phyloP scores from a whole-genome alignment of 2,113 vertebrate genomes.

The Ceyx cyanopectus region DNA sequence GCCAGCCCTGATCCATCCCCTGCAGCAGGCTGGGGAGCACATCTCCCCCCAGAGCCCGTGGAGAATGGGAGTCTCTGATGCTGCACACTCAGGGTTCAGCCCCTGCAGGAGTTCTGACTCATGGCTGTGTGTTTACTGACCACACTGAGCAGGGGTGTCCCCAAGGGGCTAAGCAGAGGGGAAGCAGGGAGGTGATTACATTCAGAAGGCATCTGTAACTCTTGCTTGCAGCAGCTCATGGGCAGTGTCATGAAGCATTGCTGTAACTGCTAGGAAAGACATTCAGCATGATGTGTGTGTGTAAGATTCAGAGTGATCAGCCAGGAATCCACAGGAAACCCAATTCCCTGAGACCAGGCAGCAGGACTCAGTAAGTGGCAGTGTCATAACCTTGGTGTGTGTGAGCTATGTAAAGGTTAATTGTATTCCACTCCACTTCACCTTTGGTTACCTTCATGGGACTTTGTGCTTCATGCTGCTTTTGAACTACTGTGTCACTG shows the following conservation, averaged over 20 bases:
- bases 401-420: conserved; percentile 32
- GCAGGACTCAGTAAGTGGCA: neutral
- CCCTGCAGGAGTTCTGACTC: neutral
- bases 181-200: neutral
- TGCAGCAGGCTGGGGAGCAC: neutral
- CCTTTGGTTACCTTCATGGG: neutral
- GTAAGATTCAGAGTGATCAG: neutral
- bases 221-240: neutral
- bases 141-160: fast-evolving
- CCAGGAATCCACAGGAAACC: neutral
- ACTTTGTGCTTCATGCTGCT: neutral
- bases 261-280: neutral
- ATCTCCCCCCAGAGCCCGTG: neutral
- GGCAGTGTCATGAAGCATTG: neutral
- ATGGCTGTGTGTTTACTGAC: fast-evolving
- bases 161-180: neutral
- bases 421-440: neutral
- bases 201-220: neutral
- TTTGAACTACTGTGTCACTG: neutral
- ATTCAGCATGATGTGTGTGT: neutral
- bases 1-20: neutral
- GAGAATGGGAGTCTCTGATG: neutral
- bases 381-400: neutral
- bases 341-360: neutral
- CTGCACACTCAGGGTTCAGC: neutral